Evolutionary conservation across 2,888 invertebrate genomes (phyloP).

Genomic region (Sinelater perroti): DNA sequence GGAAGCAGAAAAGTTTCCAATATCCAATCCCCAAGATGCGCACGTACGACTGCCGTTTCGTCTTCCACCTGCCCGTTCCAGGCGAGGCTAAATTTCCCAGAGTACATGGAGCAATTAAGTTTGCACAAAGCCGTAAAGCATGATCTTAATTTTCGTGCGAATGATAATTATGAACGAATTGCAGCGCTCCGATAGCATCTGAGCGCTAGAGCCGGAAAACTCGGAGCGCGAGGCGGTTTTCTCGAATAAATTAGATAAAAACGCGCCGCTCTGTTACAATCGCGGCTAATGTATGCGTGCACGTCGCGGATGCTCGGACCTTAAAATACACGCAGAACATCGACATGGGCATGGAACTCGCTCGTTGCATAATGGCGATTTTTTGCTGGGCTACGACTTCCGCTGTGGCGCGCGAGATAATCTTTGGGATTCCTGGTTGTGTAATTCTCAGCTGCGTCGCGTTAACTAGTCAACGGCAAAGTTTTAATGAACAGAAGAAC

Average conservation of each 20-base stretch:
- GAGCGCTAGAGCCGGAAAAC: slow-evolving; percentile 26
- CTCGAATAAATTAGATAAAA: slow-evolving; percentile 29
- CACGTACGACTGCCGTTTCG: not conserved
- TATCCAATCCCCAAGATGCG: slow-evolving; percentile 9
- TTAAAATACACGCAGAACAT: slow-evolving; percentile 6
- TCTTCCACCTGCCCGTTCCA: too few relatives aligned
- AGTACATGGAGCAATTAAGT: slow-evolving; percentile 19
- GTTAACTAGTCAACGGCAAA: too few relatives aligned
- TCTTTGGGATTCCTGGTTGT: too few relatives aligned
- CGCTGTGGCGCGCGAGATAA: too few relatives aligned
- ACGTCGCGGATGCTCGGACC: not conserved
- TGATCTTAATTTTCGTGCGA: slow-evolving; percentile 31
- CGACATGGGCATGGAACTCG: slow-evolving; percentile 3
- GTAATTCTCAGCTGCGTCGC: too few relatives aligned
- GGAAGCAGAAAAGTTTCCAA: not conserved
- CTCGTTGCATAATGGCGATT: too few relatives aligned
- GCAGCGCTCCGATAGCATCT: slow-evolving; percentile 28
- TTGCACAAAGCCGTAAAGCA: slow-evolving; percentile 18
- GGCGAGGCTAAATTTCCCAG: too few relatives aligned
- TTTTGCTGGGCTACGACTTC: slow-evolving; percentile 11
- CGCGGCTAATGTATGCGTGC: slow-evolving; percentile 1
- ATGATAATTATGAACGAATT: slow-evolving; percentile 30
- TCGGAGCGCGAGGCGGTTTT: slow-evolving; percentile 20
- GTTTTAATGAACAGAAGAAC: too few relatives aligned
- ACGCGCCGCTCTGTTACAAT: slow-evolving; percentile 4